phyloP scores from a whole-genome alignment of 2,888 invertebrate genomes.

The Brachynemurus nebulosus region DNA sequence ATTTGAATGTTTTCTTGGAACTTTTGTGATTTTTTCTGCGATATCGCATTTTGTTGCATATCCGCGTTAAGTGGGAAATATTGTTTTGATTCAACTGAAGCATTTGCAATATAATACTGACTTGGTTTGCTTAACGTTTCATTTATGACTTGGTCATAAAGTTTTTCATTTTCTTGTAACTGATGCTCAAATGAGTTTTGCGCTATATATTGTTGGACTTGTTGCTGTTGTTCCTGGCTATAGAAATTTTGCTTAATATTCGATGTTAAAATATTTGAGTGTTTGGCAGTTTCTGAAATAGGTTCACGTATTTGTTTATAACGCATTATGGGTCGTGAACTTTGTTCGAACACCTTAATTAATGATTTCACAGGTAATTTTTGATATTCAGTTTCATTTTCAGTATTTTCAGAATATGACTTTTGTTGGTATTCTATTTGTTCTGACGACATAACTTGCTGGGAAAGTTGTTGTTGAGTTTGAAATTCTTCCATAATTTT shows the following conservation, averaged over 20 bases:
- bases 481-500: too few species aligned
- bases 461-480: too few species aligned
- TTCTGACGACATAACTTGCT: too few species aligned
- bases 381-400: constrained; percentile 25
- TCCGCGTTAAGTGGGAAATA: constrained; percentile 21
- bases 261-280: not conserved
- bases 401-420: not conserved
- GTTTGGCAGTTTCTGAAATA: not conserved
- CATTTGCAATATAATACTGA: constrained; percentile 29
- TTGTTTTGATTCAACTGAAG: constrained; percentile 26
- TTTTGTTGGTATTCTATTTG: too few species aligned
- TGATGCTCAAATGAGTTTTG: not conserved
- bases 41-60: constrained; percentile 15
- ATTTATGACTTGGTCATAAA: not conserved
- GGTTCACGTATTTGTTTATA: constrained; percentile 35
- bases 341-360: constrained; percentile 47
- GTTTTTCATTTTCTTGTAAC: not conserved
- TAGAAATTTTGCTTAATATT: not conserved
- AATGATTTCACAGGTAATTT: constrained; percentile 34
- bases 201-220: not conserved
- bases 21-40: too few species aligned
- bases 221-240: too few species aligned
- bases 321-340: constrained; percentile 39
- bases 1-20: too few species aligned
- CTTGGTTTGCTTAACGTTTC: constrained; percentile 14